These are phyloP conservation scores for Drosophila orosa DNA, from an alignment of 1,140 invertebrate genomes.

Conservation along the genomic window DNA sequence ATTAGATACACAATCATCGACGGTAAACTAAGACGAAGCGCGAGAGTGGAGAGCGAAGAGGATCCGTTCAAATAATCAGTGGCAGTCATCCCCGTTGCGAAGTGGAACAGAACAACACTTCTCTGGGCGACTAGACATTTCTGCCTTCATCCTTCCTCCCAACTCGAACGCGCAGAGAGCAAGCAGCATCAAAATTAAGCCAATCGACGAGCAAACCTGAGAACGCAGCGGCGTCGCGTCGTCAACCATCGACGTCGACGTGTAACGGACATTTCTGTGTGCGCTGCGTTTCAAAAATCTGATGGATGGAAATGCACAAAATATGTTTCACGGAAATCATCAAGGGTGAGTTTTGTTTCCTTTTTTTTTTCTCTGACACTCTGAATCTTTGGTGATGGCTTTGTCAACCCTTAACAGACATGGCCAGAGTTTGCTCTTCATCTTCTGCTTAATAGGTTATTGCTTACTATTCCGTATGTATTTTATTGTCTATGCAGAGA, in stretches of 20 bases:
- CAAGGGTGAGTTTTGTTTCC: constrained; percentile 84
- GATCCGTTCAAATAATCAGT: not conserved
- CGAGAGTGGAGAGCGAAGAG: constrained; percentile 5
- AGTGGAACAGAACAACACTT: constrained; percentile 19
- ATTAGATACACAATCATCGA: constrained; percentile 17
- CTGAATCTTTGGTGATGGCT: too few species aligned
- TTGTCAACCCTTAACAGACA: not conserved
- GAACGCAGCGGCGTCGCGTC: constrained; percentile 77
- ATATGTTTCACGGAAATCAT: constrained; percentile 85
- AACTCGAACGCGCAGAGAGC: constrained; percentile 57
- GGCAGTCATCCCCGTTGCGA: constrained; percentile 17
- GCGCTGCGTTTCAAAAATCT: constrained; percentile 79
- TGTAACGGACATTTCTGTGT: constrained; percentile 78
- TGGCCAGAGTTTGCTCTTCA: not conserved
- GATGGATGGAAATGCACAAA: constrained; percentile 85
- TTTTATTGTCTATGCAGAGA: constrained; percentile 75
- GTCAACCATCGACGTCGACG: constrained; percentile 52
- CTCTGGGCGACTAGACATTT: not conserved
- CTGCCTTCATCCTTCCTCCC: not conserved
- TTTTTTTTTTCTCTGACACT: too few species aligned
- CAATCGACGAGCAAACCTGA: constrained; percentile 66
- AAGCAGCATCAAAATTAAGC: constrained; percentile 80
- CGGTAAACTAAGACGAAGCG: constrained; percentile 7
- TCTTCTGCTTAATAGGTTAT: too few species aligned
- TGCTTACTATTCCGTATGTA: not conserved